Conservation (phyloP, 2,113 vertebrate species). For the Malaclemys terrapin region DNA sequence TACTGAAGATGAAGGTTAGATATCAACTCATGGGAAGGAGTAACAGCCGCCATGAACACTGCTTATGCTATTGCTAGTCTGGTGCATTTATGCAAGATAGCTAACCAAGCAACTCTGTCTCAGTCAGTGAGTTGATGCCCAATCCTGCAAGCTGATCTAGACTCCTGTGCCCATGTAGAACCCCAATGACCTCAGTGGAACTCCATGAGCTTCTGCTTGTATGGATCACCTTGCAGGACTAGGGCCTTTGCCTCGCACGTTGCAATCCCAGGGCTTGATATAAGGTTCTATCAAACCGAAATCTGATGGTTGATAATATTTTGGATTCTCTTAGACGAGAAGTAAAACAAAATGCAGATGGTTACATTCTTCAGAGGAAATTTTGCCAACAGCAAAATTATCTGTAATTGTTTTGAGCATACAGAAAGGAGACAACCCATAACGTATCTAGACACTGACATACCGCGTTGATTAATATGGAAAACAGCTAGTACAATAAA, state of each 20-base stretch:
- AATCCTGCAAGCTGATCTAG: neutral
- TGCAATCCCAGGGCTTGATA: neutral
- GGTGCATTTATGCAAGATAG: neutral
- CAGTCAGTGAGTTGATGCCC: neutral
- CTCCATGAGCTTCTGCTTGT: neutral
- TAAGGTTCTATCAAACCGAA: neutral
- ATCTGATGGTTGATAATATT: neutral
- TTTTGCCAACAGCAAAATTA: neutral
- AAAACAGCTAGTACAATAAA: slow-evolving; percentile 1
- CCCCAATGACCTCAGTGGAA: neutral
- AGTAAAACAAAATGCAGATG: neutral
- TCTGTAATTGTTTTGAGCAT: neutral
- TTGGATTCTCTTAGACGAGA: slow-evolving; percentile 5
- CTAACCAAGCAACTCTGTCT: neutral
- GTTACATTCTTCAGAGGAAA: neutral
- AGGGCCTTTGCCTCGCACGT: neutral
- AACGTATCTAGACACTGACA: neutral
- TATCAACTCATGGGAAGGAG: neutral
- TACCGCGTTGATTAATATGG: neutral
- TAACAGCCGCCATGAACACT: rapidly evolving
- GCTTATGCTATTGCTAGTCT: neutral
- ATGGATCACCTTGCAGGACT: neutral
- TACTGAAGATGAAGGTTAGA: neutral
- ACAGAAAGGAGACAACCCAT: neutral
- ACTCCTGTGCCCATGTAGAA: neutral